phyloP scores from a whole-genome alignment of 2,888 invertebrate species.

The Conistra vaccinii region DNA sequence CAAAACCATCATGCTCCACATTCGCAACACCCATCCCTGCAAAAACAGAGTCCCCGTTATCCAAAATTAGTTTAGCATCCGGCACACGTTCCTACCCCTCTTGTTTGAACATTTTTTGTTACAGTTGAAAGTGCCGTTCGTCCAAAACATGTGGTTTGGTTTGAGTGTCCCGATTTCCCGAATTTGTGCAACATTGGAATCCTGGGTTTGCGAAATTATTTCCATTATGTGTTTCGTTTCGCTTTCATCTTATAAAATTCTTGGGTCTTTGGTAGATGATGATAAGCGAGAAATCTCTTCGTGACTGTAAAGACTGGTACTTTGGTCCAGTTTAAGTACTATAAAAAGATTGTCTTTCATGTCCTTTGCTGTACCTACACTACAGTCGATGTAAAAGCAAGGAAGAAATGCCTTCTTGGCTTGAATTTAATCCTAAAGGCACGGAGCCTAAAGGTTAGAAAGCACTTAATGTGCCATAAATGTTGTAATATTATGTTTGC shows the following conservation, averaged over 20 bases:
- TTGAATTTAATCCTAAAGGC: conserved; percentile 13
- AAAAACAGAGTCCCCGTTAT: conserved; percentile 74
- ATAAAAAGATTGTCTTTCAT: not conserved
- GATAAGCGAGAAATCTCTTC: not conserved
- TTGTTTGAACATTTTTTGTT: conserved; percentile 70
- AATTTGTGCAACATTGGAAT: conserved; percentile 62
- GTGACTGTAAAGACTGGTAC: not conserved
- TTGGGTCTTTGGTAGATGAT: not conserved
- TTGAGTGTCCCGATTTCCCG: conserved; percentile 37
- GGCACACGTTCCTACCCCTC: conserved; percentile 73
- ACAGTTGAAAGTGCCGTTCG: conserved; percentile 68
- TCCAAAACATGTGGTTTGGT: conserved; percentile 61
- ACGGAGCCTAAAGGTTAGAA: conserved; percentile 5
- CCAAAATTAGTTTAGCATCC: conserved; percentile 79
- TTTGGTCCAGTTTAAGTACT: not conserved
- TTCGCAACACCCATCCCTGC: conserved; percentile 48
- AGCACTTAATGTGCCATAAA: conserved; percentile 20
- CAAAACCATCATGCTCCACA: conserved; percentile 11
- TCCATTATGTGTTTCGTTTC: not conserved
- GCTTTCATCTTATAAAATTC: not conserved
- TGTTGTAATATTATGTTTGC: conserved; percentile 40
- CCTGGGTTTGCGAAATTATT: conserved; percentile 30
- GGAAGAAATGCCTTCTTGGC: not conserved
- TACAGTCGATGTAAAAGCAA: not conserved
- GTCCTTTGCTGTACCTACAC: not conserved